Conservation (phyloP, 2,113 vertebrate genomes). For the Urocynchramus pylzowi region DNA sequence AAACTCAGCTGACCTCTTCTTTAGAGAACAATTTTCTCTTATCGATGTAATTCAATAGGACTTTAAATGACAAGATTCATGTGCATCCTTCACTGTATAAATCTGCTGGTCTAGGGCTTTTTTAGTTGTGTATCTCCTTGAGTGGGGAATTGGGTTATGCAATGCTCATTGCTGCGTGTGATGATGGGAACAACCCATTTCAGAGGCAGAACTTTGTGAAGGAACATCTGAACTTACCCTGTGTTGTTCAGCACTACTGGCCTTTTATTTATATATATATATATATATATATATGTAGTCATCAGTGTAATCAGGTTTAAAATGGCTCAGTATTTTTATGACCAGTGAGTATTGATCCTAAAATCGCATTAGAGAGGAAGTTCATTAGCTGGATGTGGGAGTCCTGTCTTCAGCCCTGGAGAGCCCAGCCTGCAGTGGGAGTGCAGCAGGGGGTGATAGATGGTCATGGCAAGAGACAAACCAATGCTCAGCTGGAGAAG, state of each 20-base stretch:
- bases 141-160: slow-evolving; percentile 26
- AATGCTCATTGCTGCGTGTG: neutral
- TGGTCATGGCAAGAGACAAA: neutral
- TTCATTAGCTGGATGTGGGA: neutral
- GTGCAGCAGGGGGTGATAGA: slow-evolving; percentile 10
- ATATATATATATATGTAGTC: neutral
- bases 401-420: neutral
- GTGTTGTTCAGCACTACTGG: neutral
- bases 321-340: neutral
- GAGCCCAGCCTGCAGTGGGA: neutral
- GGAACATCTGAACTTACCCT: neutral
- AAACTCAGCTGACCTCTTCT: slow-evolving; percentile 29
- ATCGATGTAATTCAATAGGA: slow-evolving; percentile 6
- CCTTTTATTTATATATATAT: neutral
- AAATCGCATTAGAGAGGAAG: slow-evolving; percentile 47
- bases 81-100: neutral
- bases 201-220: neutral
- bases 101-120: neutral
- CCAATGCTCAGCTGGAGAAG: neutral
- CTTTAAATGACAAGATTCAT: slow-evolving; percentile 45
- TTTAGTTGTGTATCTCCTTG: slow-evolving; percentile 35
- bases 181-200: neutral
- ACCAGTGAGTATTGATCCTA: slow-evolving; percentile 24
- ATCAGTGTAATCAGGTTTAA: neutral
- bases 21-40: slow-evolving; percentile 40